Percentiles rank a stretch among this genome's conserved stretches.
Conservation (phyloP, 2,888 invertebrate genomes). For the Tenthredo scrophulariae region DNA sequence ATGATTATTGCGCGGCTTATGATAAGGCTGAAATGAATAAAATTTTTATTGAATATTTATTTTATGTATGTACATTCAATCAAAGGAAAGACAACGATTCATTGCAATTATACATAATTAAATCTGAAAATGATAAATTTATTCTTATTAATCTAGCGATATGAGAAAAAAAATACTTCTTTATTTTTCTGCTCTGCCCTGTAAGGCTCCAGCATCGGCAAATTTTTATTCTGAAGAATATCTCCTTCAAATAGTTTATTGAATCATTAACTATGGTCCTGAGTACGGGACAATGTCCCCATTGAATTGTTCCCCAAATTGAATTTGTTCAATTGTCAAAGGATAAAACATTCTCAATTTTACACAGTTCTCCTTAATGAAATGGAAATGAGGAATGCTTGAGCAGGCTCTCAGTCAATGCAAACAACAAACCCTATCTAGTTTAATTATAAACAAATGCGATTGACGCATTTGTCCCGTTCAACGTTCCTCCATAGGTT, state of each 20-base stretch:
- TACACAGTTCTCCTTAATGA: neutral
- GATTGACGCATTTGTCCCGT: neutral
- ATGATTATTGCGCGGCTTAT: no score
- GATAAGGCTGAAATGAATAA: no score
- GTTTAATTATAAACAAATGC: neutral
- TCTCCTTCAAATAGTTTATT: neutral
- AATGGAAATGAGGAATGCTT: neutral
- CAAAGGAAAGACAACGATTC: neutral
- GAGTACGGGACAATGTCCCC: neutral
- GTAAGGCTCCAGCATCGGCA: neutral
- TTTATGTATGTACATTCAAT: neutral
- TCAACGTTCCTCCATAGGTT: constrained; percentile 66
- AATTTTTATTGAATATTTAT: no score
- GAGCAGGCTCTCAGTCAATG: neutral
- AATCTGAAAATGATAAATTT: neutral
- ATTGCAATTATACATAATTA: neutral
- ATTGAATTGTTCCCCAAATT: neutral
- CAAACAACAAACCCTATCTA: neutral
- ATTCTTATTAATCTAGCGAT: neutral
- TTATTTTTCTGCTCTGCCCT: neutral
- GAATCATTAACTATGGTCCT: neutral
- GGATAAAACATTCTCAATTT: neutral
- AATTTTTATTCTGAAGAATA: no score
- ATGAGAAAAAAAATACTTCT: neutral
- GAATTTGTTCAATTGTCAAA: neutral